phyloP scores from a whole-genome alignment of 2,888 invertebrate genomes.

The Microctonus aethiopoides region DNA sequence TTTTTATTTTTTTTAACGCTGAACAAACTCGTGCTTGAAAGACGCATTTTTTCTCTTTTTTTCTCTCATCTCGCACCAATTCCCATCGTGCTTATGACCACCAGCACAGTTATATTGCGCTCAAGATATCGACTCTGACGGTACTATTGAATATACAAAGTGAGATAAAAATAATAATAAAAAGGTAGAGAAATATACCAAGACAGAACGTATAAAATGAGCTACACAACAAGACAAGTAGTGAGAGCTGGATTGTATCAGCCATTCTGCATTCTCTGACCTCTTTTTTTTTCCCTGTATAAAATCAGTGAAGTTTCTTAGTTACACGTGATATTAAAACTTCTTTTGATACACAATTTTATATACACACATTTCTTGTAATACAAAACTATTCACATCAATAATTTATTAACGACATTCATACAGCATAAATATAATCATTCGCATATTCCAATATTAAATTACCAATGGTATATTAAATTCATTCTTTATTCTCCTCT shows the following conservation, averaged over 20 bases:
- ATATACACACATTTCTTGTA: background rate
- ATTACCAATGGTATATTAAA: no score
- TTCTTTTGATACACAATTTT: background rate
- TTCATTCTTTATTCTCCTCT: background rate
- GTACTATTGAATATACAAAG: background rate
- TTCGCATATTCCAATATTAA: no score
- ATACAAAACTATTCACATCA: no score
- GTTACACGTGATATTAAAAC: background rate
- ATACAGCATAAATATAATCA: no score
- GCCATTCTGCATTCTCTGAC: background rate
- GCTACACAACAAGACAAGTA: background rate
- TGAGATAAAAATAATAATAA: background rate
- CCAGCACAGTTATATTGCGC: slow-evolving; percentile 5
- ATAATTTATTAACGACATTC: no score
- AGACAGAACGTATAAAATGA: background rate
- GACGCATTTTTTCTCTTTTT: background rate
- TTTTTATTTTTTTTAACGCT: background rate
- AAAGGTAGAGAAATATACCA: background rate
- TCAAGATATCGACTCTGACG: slow-evolving; percentile 8
- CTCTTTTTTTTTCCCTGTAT: background rate
- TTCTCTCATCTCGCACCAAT: background rate
- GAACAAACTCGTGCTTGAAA: slow-evolving; percentile 2
- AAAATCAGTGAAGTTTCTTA: background rate
- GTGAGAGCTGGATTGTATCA: background rate
- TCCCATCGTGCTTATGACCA: slow-evolving; percentile 24